Evolutionary conservation across 1,140 invertebrate species (phyloP).

Genomic region (Argopecten irradians): DNA sequence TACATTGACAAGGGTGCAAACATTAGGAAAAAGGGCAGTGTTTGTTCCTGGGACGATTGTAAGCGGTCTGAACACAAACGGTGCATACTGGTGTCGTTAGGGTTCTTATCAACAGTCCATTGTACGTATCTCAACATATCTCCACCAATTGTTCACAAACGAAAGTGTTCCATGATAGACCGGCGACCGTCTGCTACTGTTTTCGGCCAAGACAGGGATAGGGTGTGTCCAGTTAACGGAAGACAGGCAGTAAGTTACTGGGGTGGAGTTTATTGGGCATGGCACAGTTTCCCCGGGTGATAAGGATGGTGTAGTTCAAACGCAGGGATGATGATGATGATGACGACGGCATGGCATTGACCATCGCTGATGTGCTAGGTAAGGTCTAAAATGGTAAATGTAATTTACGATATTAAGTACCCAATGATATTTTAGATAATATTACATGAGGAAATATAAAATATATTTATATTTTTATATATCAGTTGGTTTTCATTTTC

Average conservation of each 20-base stretch:
- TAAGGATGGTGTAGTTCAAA: background rate
- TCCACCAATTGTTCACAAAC: conserved; percentile 1
- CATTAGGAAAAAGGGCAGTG: conserved; percentile 20
- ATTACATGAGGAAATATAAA: no score
- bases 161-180: conserved; percentile 21
- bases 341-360: background rate
- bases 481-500: no score
- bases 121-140: conserved; percentile 4
- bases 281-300: background rate
- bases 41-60: conserved; percentile 3
- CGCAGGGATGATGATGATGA: background rate
- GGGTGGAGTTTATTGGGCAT: background rate
- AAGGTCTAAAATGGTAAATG: no score
- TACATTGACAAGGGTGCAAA: conserved; percentile 21
- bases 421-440: no score
- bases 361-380: background rate
- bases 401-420: no score
- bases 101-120: background rate
- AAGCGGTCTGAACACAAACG: conserved; percentile 13
- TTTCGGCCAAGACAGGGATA: background rate
- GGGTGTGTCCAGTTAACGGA: background rate
- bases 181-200: background rate
- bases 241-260: background rate
- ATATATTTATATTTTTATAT: no score
- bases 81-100: conserved; percentile 14